These are phyloP conservation scores for Scaptomyza pallida DNA, from an alignment of 1,140 invertebrate genomes.

Conservation along the genomic window DNA sequence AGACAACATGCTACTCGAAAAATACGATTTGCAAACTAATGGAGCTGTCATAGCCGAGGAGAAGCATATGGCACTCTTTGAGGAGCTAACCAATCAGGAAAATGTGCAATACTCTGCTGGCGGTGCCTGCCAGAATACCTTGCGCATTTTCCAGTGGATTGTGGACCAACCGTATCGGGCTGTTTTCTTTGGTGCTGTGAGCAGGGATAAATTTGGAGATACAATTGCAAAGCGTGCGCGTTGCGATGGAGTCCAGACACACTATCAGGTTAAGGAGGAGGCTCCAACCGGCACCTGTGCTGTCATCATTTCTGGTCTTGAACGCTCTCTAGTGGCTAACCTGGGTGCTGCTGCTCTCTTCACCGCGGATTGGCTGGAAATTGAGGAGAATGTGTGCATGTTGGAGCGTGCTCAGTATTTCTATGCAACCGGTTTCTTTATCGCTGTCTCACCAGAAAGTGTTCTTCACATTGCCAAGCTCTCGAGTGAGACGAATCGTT, in stretches of 20 bases:
- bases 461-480: conserved; percentile 30
- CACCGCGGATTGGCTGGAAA: conserved; percentile 45
- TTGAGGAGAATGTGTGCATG: conserved; percentile 49
- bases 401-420: conserved; percentile 42
- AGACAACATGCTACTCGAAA: conserved; percentile 85
- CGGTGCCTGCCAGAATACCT: conserved; percentile 96
- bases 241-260: conserved; percentile 92
- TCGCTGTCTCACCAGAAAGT: conserved; percentile 44
- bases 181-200: conserved; percentile 98
- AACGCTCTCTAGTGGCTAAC: conserved; percentile 64
- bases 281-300: conserved; percentile 95
- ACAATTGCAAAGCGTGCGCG: conserved; percentile 92
- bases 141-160: conserved; percentile 97
- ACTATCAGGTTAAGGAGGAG: conserved; percentile 91
- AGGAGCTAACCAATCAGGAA: conserved; percentile 86
- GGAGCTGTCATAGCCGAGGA: conserved; percentile 97
- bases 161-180: conserved; percentile 90
- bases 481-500: conserved; percentile 26
- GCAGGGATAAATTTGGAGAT: conserved; percentile 94
- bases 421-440: conserved; percentile 65
- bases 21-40: conserved; percentile 94
- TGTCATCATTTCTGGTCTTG: conserved; percentile 87
- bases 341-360: conserved; percentile 60
- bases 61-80: conserved; percentile 90
- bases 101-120: conserved; percentile 94